Evolutionary conservation across 1,140 invertebrate species (phyloP).

Genomic region (Chionoecetes opilio): DNA sequence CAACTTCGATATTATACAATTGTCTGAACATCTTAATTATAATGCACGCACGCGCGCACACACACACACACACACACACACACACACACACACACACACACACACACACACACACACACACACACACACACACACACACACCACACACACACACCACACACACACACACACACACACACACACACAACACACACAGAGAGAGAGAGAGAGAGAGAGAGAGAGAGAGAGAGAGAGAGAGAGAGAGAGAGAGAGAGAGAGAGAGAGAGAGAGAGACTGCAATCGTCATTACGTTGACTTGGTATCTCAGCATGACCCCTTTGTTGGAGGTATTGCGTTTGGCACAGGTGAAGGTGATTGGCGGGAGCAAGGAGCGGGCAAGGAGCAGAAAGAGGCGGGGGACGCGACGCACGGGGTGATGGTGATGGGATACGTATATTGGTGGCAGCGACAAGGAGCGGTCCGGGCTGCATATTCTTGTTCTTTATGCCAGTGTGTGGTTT

Average conservation of each 20-base stretch:
- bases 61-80: not conserved
- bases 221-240: too few relatives aligned
- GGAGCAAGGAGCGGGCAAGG: not conserved
- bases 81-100: not conserved
- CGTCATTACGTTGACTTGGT: not conserved
- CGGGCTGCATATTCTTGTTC: too few relatives aligned
- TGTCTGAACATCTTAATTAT: too few relatives aligned
- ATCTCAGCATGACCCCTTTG: not conserved
- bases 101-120: constrained; percentile 44
- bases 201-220: too few relatives aligned
- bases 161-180: too few relatives aligned
- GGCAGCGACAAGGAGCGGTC: not conserved
- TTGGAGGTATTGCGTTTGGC: not conserved
- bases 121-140: not conserved
- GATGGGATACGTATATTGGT: not conserved
- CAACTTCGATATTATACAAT: too few relatives aligned
- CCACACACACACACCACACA: too few relatives aligned
- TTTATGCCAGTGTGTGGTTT: not conserved
- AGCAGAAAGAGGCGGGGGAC: not conserved
- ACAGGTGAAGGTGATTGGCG: not conserved
- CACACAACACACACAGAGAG: too few relatives aligned
- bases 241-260: too few relatives aligned
- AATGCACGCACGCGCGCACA: not conserved
- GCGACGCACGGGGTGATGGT: not conserved
- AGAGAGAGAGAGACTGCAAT: too few relatives aligned